Base-by-base conservation (phyloP, 2,797 vertebrate species). In the Molossus molossus region DNA sequence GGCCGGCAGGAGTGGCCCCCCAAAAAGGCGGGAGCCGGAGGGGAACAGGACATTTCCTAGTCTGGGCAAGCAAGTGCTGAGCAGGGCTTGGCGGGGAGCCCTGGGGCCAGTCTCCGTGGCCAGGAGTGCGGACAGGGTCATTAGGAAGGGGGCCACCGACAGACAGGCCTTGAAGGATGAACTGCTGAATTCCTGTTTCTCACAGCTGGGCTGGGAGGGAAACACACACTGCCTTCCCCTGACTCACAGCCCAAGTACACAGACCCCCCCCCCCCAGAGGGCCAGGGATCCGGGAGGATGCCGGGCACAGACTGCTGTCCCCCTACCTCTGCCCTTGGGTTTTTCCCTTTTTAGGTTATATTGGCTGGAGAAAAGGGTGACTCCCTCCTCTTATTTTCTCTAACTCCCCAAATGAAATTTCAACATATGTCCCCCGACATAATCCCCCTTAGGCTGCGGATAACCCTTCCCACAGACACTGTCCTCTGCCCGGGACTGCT, bases 361-460 rank as follows among this genome's bases (percentile, higher is more conserved):
- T 79, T 83, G 95, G 91, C 94, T 62, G 50, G 25, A 96, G 79
- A 82, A 73, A 93, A 85, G 77, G 9, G 3, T 20, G 58, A 23
- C 48, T 3, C 48, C 40, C 75, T 84, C 83, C 9, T 18, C 96
- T 92, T 89, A 81, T 96, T 93, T 97, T 92, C 92, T 72, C 90
- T 89, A 94, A 96, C 88, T 96, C 92, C 92, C 94, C 94, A 91
- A 94, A 95, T 97, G 97, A 94, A 97, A 97, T 96, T 95, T 96
- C 96, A 91, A 82, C 96, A 94, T 96, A 97, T 95, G 97, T 97
- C 95, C 96, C 84, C 62, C 2, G 45, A 86, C 96, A 91, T 97
- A 97, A 97, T 97, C 97, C 97, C 91, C 94, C 87, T 92, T 79
- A 88, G 96, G 96, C 96, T 37, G 77, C 2, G 77, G 97, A 75